Conservation (phyloP, 1,140 invertebrate genomes). For the Caligus rogercresseyi region DNA sequence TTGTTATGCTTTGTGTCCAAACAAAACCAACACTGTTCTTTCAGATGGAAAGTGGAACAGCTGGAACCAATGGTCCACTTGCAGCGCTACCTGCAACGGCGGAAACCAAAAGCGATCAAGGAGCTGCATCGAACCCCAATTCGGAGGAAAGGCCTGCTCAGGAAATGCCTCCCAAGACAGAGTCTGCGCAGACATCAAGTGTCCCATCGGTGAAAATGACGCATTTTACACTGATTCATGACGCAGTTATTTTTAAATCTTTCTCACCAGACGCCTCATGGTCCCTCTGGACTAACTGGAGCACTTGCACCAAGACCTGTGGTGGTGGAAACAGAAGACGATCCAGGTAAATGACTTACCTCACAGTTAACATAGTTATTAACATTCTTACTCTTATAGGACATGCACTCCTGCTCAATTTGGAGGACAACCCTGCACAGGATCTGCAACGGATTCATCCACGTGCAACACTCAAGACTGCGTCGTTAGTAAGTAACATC, state of each 20-base stretch:
- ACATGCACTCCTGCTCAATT: conserved; percentile 14
- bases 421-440: conserved; percentile 28
- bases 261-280: conserved; percentile 23
- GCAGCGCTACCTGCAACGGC: conserved; percentile 2
- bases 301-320: conserved; percentile 31
- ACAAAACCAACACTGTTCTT: not conserved
- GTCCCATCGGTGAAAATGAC: not conserved
- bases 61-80: conserved; percentile 1
- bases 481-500: not conserved
- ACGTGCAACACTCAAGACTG: conserved; percentile 18
- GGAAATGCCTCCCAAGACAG: conserved; percentile 31
- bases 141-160: conserved; percentile 26
- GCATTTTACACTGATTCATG: not conserved
- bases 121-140: not conserved
- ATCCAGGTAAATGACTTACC: conserved; percentile 27
- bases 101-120: not conserved
- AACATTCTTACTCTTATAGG: not conserved
- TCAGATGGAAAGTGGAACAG: not conserved
- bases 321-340: conserved; percentile 38
- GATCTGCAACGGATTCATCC: conserved; percentile 30
- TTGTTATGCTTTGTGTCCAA: not conserved
- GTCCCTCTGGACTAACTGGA: conserved; percentile 31
- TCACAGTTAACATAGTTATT: conserved; percentile 24
- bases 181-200: conserved; percentile 11
- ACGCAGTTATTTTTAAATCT: not conserved